Evolutionary conservation across 2,797 vertebrate species (phyloP).

Genomic region (Alca torda): DNA sequence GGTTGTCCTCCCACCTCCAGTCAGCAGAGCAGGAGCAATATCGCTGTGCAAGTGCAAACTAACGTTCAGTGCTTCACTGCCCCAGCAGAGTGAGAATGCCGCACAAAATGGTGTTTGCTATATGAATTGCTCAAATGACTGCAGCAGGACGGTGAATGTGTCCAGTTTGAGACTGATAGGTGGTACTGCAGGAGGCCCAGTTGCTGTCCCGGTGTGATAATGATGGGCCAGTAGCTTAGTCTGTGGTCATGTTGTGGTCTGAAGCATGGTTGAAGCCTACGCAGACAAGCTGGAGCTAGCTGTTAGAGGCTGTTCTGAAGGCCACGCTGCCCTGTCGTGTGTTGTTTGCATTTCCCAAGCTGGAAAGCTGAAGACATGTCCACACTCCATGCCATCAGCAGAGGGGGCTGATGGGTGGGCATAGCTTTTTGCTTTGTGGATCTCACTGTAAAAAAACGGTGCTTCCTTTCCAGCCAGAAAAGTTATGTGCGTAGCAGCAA

Average conservation of each 20-base stretch:
- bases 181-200: background rate
- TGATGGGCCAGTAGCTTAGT: background rate
- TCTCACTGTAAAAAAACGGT: background rate
- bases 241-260: background rate
- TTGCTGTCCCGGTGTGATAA: too few relatives aligned
- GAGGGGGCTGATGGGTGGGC: accelerated
- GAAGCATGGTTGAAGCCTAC: background rate
- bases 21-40: background rate
- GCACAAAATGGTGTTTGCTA: background rate
- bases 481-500: background rate
- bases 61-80: background rate
- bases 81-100: too few relatives aligned
- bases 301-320: background rate
- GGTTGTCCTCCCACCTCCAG: background rate
- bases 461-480: background rate
- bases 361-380: background rate
- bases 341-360: background rate
- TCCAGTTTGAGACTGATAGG: background rate
- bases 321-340: accelerated
- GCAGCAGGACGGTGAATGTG: background rate
- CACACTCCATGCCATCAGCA: background rate
- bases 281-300: background rate
- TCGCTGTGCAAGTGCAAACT: background rate
- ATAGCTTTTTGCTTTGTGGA: background rate
- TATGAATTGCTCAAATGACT: accelerated